Conservation (phyloP, 2,888 invertebrate species). For the Pocota personata region DNA sequence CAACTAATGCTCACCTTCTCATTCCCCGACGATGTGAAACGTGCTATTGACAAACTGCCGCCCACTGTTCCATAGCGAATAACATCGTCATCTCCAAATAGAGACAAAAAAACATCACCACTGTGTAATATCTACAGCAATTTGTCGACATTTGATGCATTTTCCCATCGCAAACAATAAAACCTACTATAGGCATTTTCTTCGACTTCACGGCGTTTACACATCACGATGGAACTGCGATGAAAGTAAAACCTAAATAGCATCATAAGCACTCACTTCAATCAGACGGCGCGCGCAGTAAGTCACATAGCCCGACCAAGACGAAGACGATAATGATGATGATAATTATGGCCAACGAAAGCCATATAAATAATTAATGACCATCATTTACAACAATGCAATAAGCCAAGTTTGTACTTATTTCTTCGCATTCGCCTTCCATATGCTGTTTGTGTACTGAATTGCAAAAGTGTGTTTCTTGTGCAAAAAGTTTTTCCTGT, state of each 20-base stretch:
- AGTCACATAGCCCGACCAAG: slow-evolving; percentile 1
- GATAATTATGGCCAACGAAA: slow-evolving; percentile 71
- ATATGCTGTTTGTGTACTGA: background rate
- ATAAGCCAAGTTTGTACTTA: slow-evolving; percentile 57
- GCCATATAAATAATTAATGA: slow-evolving; percentile 74
- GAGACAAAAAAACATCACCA: slow-evolving; percentile 10
- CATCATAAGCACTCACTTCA: slow-evolving; percentile 44
- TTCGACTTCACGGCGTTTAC: slow-evolving; percentile 29
- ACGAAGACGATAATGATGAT: background rate
- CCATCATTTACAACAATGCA: slow-evolving; percentile 70
- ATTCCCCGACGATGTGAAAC: background rate
- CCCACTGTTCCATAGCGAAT: slow-evolving; percentile 39
- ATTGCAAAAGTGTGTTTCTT: slow-evolving; percentile 36
- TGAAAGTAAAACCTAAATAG: slow-evolving; percentile 72
- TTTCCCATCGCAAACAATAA: slow-evolving; percentile 62
- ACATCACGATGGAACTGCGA: slow-evolving; percentile 33
- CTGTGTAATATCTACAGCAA: slow-evolving; percentile 68
- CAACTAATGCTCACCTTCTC: background rate
- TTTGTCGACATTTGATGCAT: slow-evolving; percentile 72
- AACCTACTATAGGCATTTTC: slow-evolving; percentile 40
- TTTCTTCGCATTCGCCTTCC: slow-evolving; percentile 19
- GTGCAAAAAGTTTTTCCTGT: slow-evolving; percentile 60
- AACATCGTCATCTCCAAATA: slow-evolving; percentile 38
- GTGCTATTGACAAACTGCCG: slow-evolving; percentile 38
- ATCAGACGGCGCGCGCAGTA: slow-evolving; percentile 6